Evolutionary conservation across 2,888 invertebrate genomes (phyloP), one percentile per base, ranked within the genome.

Genomic region (Molanna angustata): DNA sequence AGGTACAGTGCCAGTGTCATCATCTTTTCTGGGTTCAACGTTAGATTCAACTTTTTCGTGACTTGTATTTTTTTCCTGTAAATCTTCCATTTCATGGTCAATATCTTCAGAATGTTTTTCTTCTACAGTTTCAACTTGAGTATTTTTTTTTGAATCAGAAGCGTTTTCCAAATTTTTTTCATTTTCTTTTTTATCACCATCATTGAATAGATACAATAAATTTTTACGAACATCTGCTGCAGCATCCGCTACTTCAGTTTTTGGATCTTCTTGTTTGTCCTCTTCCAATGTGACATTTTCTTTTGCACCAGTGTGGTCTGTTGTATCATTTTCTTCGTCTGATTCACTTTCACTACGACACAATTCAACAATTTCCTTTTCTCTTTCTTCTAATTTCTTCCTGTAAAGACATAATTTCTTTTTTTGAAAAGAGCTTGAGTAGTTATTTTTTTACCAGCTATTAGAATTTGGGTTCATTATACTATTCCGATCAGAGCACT

Each of bases 271-370:
- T n/a, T n/a, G n/a, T n/a, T 11, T 4, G 2, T n/a, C 14, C 1
- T 32, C 21, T 41, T 31, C 17, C n/a, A 7, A 14, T 21, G 20
- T 20, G 37, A 37, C 37, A 35, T 45, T 18, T 4, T 19, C 16
- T 16, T 11, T 4, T 20, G 11, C 27, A 22, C 14, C 31, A 43
- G 22, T 4, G 11, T 4, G 16, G 3, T 16, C 17, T 13, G 21
- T 16, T 17, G 40, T 22, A 46, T 43, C 37, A 18, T 35, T 31
- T 27, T 68, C 68, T 35, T 66, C 65, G 55, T 76, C 80, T 11
- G 78, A 76, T 59, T 83, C 83, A 55, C 80, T 79, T 54, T 86
- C 86, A 61, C 88, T 88, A 70, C 87, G 86, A 62, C 86, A 91
- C 64, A 90, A 82, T 62, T 83, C 79, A 62, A 84, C 81, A 46